phyloP scores from a whole-genome alignment of 2,888 invertebrate genomes.

The Lycophotia porphyrea region DNA sequence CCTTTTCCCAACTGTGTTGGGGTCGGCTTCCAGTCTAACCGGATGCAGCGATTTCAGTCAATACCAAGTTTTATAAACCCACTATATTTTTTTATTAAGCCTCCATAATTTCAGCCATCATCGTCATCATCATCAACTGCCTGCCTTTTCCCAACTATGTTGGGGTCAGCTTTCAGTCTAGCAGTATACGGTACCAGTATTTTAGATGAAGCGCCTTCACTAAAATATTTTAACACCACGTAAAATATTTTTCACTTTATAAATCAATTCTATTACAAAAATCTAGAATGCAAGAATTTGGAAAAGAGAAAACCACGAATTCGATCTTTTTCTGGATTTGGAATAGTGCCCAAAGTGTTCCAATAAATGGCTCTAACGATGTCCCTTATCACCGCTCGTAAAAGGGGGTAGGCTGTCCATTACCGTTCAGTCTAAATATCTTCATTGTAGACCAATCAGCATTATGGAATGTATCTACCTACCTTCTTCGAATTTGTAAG shows the following conservation, averaged over 20 bases:
- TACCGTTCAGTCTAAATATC: constrained; percentile 36
- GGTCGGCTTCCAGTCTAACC: too few relatives aligned
- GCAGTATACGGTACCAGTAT: neutral
- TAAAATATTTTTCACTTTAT: neutral
- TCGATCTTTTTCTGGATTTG: constrained; percentile 38
- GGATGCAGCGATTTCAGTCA: too few relatives aligned
- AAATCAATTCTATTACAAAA: neutral
- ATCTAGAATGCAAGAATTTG: neutral
- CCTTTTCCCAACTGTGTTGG: too few relatives aligned
- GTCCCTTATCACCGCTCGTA: constrained; percentile 52
- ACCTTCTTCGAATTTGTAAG: neutral
- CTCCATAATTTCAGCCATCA: neutral
- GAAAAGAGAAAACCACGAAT: constrained; percentile 8
- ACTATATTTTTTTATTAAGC: neutral
- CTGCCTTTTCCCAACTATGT: neutral
- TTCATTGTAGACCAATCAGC: constrained; percentile 22
- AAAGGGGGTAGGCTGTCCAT: constrained; percentile 15
- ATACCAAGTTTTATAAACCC: too few relatives aligned
- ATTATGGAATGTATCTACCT: neutral
- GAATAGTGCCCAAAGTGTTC: constrained; percentile 38
- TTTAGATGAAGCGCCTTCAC: neutral
- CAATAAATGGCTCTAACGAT: constrained; percentile 55
- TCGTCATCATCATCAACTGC: neutral
- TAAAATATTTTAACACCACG: neutral
- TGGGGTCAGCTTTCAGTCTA: neutral